Evolutionary conservation across 1,140 invertebrate genomes (phyloP).

Genomic region (Euglossa dilemma): DNA sequence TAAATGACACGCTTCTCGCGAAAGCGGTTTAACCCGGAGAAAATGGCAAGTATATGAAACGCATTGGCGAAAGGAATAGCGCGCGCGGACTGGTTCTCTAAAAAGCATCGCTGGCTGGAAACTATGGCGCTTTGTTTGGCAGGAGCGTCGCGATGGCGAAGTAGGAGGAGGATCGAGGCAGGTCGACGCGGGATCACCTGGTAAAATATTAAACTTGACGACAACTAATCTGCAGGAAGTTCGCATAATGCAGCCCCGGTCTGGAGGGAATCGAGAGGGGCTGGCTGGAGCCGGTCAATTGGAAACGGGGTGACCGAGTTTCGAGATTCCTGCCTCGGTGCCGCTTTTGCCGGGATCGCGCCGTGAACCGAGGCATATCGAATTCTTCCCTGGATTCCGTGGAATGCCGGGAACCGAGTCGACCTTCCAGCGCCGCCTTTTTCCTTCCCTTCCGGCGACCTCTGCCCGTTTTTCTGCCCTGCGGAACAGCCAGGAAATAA

Average conservation of each 20-base stretch:
- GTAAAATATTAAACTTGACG: slow-evolving; percentile 36
- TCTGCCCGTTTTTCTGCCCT: not conserved
- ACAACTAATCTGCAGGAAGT: slow-evolving; percentile 39
- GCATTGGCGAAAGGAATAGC: no score
- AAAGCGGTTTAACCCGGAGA: no score
- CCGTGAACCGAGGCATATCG: slow-evolving; percentile 33
- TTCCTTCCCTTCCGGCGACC: not conserved
- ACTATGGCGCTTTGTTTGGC: no score
- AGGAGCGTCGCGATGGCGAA: no score
- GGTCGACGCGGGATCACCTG: not conserved
- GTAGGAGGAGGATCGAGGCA: not conserved
- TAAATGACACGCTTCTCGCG: no score
- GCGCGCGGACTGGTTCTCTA: no score
- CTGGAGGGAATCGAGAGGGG: not conserved
- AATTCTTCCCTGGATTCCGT: slow-evolving; percentile 33
- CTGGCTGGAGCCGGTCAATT: slow-evolving; percentile 29
- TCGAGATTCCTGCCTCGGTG: slow-evolving; percentile 27
- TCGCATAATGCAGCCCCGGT: slow-evolving; percentile 11
- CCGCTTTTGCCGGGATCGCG: slow-evolving; percentile 15
- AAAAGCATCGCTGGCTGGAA: no score
- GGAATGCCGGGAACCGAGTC: slow-evolving; percentile 30
- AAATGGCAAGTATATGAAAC: no score
- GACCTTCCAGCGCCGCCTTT: slow-evolving; percentile 7
- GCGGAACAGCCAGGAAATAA: slow-evolving; percentile 19
- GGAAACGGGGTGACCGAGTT: slow-evolving; percentile 50